These are phyloP conservation scores for Pseudomyrmex pallidus DNA, from an alignment of 1,140 invertebrate species.

Conservation along the genomic window DNA sequence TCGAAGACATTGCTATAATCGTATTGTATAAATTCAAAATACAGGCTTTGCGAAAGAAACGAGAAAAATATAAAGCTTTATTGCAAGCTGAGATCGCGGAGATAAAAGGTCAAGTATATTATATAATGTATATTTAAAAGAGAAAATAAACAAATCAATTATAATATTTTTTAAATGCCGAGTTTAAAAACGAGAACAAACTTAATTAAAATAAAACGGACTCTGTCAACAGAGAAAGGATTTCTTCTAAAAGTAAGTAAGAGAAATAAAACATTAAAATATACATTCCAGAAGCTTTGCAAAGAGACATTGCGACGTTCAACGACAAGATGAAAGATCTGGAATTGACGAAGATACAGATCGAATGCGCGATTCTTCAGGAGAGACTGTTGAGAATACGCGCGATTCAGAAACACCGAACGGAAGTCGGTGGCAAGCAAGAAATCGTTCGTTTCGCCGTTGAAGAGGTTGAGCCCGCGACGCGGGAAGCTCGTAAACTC, in stretches of 20 bases:
- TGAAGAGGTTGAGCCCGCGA: constrained; percentile 30
- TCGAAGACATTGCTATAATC: constrained; percentile 86
- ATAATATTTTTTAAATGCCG: neutral
- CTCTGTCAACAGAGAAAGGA: no score
- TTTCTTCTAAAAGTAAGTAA: no score
- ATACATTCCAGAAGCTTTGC: constrained; percentile 79
- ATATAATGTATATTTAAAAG: neutral
- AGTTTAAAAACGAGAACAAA: no score
- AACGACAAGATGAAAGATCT: constrained; percentile 86
- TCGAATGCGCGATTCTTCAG: constrained; percentile 87
- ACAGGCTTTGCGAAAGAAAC: constrained; percentile 84
- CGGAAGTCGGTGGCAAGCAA: constrained; percentile 29
- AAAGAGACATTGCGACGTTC: constrained; percentile 86
- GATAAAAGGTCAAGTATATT: constrained; percentile 77
- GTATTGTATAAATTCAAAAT: constrained; percentile 87
- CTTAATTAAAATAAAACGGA: neutral
- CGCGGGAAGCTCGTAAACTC: neutral
- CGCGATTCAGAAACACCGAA: constrained; percentile 34
- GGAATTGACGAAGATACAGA: constrained; percentile 85
- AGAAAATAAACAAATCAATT: constrained; percentile 23
- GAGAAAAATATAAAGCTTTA: constrained; percentile 87
- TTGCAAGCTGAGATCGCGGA: constrained; percentile 86
- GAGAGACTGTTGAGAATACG: constrained; percentile 81
- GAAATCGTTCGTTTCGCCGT: constrained; percentile 52
- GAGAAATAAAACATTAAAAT: no score